A percentile compares a stretch with the other conserved stretches of the same genome.
phyloP scores from a whole-genome alignment of 1,140 invertebrate species.

The Diorhabda elongata region DNA sequence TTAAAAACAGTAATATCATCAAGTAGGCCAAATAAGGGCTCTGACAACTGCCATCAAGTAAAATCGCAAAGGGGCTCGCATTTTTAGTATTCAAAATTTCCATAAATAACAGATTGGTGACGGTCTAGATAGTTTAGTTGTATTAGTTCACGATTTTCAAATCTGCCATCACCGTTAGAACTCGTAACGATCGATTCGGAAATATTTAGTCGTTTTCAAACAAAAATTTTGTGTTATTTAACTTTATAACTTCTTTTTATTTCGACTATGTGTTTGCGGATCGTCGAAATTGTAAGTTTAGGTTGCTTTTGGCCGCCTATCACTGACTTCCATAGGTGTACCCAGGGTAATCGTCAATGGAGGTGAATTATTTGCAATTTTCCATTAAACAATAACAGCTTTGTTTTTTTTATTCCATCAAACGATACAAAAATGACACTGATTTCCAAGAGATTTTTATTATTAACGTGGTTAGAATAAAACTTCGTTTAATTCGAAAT shows the following conservation, averaged over 20 bases:
- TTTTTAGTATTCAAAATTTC: slow-evolving; percentile 18
- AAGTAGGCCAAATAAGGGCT: slow-evolving; percentile 16
- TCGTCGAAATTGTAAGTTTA: slow-evolving; percentile 7
- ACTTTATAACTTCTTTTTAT: background rate
- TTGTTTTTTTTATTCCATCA: too few relatives aligned
- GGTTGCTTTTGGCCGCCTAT: slow-evolving; percentile 13
- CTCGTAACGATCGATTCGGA: slow-evolving; percentile 4
- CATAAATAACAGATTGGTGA: slow-evolving; percentile 25
- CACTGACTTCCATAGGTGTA: slow-evolving; percentile 12
- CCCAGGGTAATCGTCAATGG: background rate
- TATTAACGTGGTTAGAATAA: too few relatives aligned
- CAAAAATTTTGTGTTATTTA: background rate
- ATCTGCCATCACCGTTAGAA: slow-evolving; percentile 20
- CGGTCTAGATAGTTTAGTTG: slow-evolving; percentile 42
- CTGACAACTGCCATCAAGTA: slow-evolving; percentile 40
- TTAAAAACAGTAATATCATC: slow-evolving; percentile 51
- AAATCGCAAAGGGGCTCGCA: slow-evolving; percentile 5
- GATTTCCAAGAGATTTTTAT: too few relatives aligned
- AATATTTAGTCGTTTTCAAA: slow-evolving; percentile 6
- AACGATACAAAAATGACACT: too few relatives aligned
- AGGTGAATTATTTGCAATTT: background rate
- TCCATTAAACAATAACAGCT: too few relatives aligned
- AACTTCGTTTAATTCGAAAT: too few relatives aligned
- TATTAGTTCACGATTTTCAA: slow-evolving; percentile 31
- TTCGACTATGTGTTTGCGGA: background rate